A percentile compares a stretch with the other conserved stretches of the same genome.
These are phyloP conservation scores for Corythaixoides concolor DNA, from an alignment of 2,113 vertebrate genomes.

Conservation along the genomic window DNA sequence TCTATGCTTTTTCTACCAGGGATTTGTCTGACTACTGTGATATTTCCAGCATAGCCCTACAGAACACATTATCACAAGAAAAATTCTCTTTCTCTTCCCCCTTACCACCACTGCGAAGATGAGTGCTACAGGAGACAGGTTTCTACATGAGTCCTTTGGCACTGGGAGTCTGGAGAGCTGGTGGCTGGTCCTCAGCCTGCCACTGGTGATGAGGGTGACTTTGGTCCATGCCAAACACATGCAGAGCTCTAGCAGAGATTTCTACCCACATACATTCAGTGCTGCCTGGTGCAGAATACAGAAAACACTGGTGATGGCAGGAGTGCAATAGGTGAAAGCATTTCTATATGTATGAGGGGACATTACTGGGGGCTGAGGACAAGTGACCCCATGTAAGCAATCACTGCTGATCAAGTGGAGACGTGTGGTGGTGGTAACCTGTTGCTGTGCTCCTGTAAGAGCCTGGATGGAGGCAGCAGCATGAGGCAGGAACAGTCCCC, in stretches of 20 bases:
- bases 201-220: background rate
- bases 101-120: background rate
- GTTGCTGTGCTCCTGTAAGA: background rate
- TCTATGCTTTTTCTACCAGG: background rate
- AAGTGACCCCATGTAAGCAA: rapidly evolving
- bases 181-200: background rate
- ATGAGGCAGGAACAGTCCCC: background rate
- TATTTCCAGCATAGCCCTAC: background rate
- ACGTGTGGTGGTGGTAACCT: rapidly evolving
- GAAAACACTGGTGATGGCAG: background rate
- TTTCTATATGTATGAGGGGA: background rate
- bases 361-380: background rate
- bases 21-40: background rate
- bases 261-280: background rate
- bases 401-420: background rate
- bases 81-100: background rate
- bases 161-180: background rate
- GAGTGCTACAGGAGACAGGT: background rate
- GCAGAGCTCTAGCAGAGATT: background rate
- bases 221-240: no score
- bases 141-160: background rate
- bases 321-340: background rate
- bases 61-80: background rate
- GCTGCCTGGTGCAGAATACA: background rate
- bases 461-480: background rate